Conservation (phyloP, 2,797 vertebrate genomes). For the Falco concolor region DNA sequence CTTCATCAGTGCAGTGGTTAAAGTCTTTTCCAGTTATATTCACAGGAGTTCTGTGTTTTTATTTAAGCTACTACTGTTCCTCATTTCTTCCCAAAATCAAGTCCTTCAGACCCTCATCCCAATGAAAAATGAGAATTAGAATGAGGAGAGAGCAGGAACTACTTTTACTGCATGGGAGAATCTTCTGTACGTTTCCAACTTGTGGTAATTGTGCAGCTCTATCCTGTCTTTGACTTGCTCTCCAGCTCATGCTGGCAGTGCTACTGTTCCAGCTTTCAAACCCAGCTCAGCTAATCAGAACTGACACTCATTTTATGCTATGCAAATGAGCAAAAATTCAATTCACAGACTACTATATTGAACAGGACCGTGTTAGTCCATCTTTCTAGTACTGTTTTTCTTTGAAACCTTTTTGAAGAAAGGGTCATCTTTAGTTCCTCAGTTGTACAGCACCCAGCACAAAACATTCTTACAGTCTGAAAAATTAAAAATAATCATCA, state of each 20-base stretch:
- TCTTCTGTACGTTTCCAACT: not conserved
- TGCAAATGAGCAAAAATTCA: conserved; percentile 14
- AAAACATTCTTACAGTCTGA: not conserved
- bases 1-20: not conserved
- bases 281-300: not conserved
- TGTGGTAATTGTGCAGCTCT: not conserved
- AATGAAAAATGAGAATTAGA: not conserved
- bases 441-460: not conserved
- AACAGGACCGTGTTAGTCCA: not conserved
- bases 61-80: not conserved
- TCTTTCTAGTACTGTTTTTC: not conserved
- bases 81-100: not conserved
- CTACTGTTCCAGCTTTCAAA: not conserved
- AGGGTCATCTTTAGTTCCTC: not conserved
- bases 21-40: not conserved
- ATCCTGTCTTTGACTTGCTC: not conserved
- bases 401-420: not conserved
- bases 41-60: not conserved
- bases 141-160: not conserved
- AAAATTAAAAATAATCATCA: not conserved
- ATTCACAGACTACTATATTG: not conserved
- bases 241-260: not conserved
- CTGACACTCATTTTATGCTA: not conserved
- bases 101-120: not conserved
- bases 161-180: not conserved